phyloP scores from a whole-genome alignment of 2,797 vertebrate genomes.

The Antennarius maculatus region DNA sequence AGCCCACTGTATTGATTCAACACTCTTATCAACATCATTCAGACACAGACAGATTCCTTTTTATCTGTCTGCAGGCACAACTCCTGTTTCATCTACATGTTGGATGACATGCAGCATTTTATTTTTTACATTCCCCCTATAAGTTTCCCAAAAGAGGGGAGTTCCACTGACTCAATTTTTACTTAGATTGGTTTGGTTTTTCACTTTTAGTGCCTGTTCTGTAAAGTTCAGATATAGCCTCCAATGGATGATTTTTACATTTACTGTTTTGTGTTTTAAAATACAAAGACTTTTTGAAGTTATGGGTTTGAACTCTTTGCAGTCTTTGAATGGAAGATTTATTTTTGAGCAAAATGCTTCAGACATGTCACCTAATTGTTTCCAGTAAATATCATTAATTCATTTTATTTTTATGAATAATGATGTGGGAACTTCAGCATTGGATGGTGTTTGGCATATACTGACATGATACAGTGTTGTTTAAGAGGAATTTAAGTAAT shows the following conservation, averaged over 20 bases:
- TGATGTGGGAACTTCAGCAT: too few relatives aligned
- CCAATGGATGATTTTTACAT: not conserved
- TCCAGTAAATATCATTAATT: not conserved
- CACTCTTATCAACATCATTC: slow-evolving; percentile 69
- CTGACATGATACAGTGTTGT: too few relatives aligned
- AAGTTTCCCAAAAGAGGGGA: slow-evolving; percentile 19
- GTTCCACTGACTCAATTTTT: slow-evolving; percentile 16
- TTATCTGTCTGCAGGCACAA: slow-evolving; percentile 56
- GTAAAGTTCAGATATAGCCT: not conserved
- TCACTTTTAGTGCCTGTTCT: not conserved
- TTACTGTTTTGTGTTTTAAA: not conserved
- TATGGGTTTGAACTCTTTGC: not conserved
- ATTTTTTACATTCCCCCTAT: slow-evolving; percentile 32
- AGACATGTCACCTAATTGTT: not conserved
- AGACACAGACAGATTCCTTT: slow-evolving; percentile 56
- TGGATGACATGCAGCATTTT: slow-evolving; percentile 30
- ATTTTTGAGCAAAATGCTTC: not conserved
- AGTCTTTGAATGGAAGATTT: not conserved
- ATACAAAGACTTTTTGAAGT: not conserved
- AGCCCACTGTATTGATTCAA: slow-evolving; percentile 74
- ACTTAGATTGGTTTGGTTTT: not conserved
- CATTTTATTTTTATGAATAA: too few relatives aligned
- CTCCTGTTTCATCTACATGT: slow-evolving; percentile 35
- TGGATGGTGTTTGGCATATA: too few relatives aligned
- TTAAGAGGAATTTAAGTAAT: too few relatives aligned